phyloP scores from a whole-genome alignment of 2,888 invertebrate genomes.

The Zygaena filipendulae region DNA sequence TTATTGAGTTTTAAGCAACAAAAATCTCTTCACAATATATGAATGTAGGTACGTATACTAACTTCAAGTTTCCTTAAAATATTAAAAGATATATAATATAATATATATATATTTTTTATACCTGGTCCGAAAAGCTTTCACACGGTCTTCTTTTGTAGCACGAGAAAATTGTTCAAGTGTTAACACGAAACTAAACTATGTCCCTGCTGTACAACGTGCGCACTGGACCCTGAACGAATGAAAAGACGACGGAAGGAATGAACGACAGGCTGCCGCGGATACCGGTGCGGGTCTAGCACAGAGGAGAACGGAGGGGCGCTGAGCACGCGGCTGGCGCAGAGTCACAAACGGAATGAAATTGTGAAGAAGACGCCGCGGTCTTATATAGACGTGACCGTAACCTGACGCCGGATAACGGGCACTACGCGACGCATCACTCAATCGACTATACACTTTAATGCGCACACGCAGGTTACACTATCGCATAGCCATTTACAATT shows the following conservation, averaged over 20 bases:
- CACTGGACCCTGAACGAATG: constrained; percentile 43
- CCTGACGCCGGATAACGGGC: constrained; percentile 68
- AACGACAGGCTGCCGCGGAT: constrained; percentile 28
- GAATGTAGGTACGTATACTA: no score
- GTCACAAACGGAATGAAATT: constrained; percentile 66
- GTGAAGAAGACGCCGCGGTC: constrained; percentile 64
- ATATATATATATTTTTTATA: no score
- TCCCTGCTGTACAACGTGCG: constrained; percentile 36
- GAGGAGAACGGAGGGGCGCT: no score
- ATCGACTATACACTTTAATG: constrained; percentile 35
- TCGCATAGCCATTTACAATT: constrained; percentile 19
- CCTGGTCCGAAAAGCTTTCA: no score
- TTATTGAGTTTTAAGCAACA: no score
- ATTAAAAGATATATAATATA: no score
- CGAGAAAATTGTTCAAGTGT: constrained; percentile 41
- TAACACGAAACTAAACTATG: constrained; percentile 52
- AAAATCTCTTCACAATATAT: no score
- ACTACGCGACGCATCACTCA: constrained; percentile 32
- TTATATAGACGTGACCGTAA: constrained; percentile 68
- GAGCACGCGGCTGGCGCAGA: constrained; percentile 41
- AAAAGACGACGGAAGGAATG: constrained; percentile 26
- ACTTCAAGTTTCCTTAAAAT: no score
- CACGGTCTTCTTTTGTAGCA: no score
- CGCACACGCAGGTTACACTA: constrained; percentile 31
- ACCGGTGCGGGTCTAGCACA: constrained; percentile 29